A percentile compares a stretch with the other conserved stretches of the same genome.
These are phyloP conservation scores for Phortica variegata DNA, from an alignment of 1,140 invertebrate genomes.

Conservation along the genomic window DNA sequence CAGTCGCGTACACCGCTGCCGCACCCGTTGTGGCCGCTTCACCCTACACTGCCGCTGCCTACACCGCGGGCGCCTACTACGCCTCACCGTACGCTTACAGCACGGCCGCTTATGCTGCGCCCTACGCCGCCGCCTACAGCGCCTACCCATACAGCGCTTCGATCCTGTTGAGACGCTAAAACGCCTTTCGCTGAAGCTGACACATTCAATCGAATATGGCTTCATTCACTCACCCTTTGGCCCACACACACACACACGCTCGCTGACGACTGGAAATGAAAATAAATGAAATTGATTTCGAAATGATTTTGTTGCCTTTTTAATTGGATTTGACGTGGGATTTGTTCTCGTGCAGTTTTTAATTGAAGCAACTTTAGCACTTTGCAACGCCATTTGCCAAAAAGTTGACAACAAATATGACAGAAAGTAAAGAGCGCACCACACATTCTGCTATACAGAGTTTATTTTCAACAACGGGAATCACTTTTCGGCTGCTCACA, in stretches of 20 bases:
- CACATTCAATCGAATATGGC: background rate
- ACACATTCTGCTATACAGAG: background rate
- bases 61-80: background rate
- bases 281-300: constrained; percentile 28
- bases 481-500: too few relatives aligned
- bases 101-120: constrained; percentile 23
- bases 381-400: too few relatives aligned
- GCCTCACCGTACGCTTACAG: constrained; percentile 7
- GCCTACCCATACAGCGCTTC: constrained; percentile 42
- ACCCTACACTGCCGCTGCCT: constrained; percentile 1
- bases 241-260: constrained; percentile 21
- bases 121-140: constrained; percentile 33
- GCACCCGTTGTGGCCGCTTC: constrained; percentile 29
- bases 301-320: constrained; percentile 6
- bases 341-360: background rate
- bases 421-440: too few relatives aligned
- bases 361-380: too few relatives aligned
- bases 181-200: background rate
- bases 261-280: constrained; percentile 26
- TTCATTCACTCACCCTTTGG: constrained; percentile 21
- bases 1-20: constrained; percentile 29
- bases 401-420: too few relatives aligned
- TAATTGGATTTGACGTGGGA: background rate
- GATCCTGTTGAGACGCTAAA: constrained; percentile 37
- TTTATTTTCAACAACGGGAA: too few relatives aligned